Evolutionary conservation across 2,113 vertebrate species (phyloP), one percentile per base, ranked within the genome.

Genomic region (Varanus salvator): DNA sequence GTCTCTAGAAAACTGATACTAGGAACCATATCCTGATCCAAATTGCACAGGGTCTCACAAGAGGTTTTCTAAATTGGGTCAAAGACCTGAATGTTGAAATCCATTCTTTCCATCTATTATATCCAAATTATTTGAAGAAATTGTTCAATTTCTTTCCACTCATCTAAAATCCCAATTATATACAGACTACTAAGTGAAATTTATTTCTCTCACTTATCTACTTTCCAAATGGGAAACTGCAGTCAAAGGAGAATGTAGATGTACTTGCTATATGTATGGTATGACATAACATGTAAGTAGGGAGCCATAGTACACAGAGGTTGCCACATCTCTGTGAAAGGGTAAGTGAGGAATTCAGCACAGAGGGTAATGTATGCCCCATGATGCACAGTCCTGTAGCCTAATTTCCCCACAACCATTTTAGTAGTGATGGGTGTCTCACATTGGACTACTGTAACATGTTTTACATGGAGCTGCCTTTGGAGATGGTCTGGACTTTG

Each of bases 141-240:
- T 69, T 54, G 50, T 87, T 34, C 50, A 0, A 0, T 0, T 31
- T 0, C 0, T 88, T 83, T 74, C 87, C 34, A n/a, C n/a, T n/a
- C n/a, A n/a, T n/a, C n/a, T n/a, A n/a, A n/a, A n/a, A n/a, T n/a
- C n/a, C n/a, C n/a, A n/a, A n/a, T n/a, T n/a, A n/a, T n/a, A n/a
- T n/a, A 91, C 89, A 66, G 69, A 1, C 9, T 44, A 44, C 87
- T 66, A 6, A 84, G 5, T 17, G 90, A 90, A 78, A 21, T 50
- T 81, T 1, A 27, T 50, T 48, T 69, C 25, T 48, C 64, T 90
- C 86, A 3, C 64, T 8, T 0, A 0, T 92, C 86, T 85, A 91
- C 77, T 76, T 91, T 91, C 21, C 69, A 72, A 88, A 60, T 64
- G 54, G 23, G 38, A 50, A 54, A 29, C 29, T 52, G 48, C 11